Percentiles rank a stretch among this genome's conserved stretches.
phyloP scores from a whole-genome alignment of 2,113 vertebrate genomes.

The Ctenodactylus gundi region DNA sequence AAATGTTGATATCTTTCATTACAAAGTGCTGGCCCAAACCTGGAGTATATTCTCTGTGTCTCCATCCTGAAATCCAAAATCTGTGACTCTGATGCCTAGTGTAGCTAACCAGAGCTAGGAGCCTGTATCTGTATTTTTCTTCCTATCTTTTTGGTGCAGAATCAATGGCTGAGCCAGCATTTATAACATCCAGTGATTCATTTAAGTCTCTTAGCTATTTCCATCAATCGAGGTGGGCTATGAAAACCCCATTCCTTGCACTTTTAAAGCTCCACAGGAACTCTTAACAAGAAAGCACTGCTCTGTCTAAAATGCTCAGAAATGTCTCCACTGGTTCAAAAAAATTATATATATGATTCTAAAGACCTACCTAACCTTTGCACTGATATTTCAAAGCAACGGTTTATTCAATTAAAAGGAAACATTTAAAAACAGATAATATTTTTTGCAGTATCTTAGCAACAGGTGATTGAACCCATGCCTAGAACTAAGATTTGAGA shows the following conservation, averaged over 20 bases:
- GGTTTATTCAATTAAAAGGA: slow-evolving; percentile 86
- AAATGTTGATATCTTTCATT: background rate
- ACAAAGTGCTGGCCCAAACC: background rate
- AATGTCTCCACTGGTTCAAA: slow-evolving; percentile 70
- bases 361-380: slow-evolving; percentile 82
- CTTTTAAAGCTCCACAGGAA: slow-evolving; percentile 44
- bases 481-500: slow-evolving; percentile 83
- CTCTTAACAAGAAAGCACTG: slow-evolving; percentile 65
- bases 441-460: slow-evolving; percentile 91
- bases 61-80: background rate
- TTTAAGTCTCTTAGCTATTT: background rate
- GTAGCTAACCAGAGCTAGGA: background rate
- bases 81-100: too few relatives aligned
- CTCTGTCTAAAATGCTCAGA: slow-evolving; percentile 69
- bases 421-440: slow-evolving; percentile 88
- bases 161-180: background rate
- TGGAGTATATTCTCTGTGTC: background rate
- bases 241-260: background rate
- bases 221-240: background rate
- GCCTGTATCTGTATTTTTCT: background rate
- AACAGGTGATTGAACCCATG: slow-evolving; percentile 90
- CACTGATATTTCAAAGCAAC: slow-evolving; percentile 85
- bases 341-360: slow-evolving; percentile 61
- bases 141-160: background rate
- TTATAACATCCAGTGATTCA: background rate